Evolutionary conservation across 2,113 vertebrate genomes (phyloP).

Genomic region (Gopherus flavomarginatus): DNA sequence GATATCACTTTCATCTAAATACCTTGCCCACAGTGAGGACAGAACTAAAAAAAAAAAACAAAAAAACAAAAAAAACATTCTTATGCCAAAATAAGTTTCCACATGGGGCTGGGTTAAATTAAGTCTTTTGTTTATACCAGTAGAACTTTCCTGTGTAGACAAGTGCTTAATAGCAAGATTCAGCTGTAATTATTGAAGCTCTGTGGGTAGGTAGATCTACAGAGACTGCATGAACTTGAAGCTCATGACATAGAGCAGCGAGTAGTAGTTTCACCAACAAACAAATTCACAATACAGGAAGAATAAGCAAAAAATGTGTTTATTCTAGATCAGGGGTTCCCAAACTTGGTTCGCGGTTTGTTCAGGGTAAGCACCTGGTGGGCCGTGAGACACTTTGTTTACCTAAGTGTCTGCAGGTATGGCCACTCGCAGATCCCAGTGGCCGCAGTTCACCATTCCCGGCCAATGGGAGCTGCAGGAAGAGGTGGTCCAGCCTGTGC

Average conservation of each 20-base stretch:
- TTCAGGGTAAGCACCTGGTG: too few relatives aligned
- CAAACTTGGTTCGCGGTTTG: too few relatives aligned
- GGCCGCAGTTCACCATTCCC: too few relatives aligned
- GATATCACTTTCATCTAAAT: neutral
- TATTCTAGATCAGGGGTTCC: neutral
- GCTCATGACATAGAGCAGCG: neutral
- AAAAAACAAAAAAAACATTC: neutral
- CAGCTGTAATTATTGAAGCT: neutral
- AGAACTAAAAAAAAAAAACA: neutral
- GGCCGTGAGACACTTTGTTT: too few relatives aligned
- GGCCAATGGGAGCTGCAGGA: too few relatives aligned
- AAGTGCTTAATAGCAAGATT: accelerated
- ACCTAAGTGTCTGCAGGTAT: too few relatives aligned
- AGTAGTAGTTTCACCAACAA: slow-evolving; percentile 2
- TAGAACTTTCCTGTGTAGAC: neutral
- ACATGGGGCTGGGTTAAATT: slow-evolving; percentile 34
- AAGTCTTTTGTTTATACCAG: neutral
- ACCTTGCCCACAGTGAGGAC: accelerated
- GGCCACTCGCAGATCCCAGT: too few relatives aligned
- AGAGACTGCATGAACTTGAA: neutral
- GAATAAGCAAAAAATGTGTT: neutral
- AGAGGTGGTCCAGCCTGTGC: too few relatives aligned
- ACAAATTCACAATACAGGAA: slow-evolving; percentile 23
- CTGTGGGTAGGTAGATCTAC: neutral
- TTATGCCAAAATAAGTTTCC: neutral